Percentiles rank a stretch among this genome's conserved stretches.
Evolutionary conservation across 1,140 invertebrate genomes (phyloP).

Genomic region (Drosophila tropicalis): DNA sequence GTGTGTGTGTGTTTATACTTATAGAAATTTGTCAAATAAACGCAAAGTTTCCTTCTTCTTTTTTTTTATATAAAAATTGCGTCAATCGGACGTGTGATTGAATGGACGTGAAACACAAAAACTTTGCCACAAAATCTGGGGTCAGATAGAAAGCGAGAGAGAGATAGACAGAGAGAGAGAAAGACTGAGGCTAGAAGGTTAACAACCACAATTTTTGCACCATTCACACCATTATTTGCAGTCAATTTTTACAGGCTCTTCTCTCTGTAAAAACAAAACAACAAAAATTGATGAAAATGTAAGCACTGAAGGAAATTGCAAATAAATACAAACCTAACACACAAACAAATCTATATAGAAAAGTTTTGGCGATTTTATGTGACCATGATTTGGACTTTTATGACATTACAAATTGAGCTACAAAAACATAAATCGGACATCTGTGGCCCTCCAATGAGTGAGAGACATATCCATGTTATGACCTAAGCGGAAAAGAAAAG

Average conservation of each 20-base stretch:
- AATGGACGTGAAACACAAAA: neutral
- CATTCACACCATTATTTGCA: conserved; percentile 6
- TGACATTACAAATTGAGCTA: conserved; percentile 1
- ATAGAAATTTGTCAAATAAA: conserved; percentile 5
- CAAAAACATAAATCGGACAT: neutral
- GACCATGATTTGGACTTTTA: neutral
- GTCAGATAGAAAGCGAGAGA: too few relatives aligned
- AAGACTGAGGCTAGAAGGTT: too few relatives aligned
- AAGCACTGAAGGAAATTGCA: neutral
- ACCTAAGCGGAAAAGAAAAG: neutral
- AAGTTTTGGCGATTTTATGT: conserved; percentile 19
- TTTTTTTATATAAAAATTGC: neutral
- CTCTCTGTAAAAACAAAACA: conserved; percentile 34
- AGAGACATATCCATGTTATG: neutral
- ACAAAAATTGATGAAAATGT: conserved; percentile 1
- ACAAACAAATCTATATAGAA: conserved; percentile 39
- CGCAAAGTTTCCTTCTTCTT: conserved; percentile 1
- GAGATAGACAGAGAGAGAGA: too few relatives aligned
- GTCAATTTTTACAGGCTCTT: conserved; percentile 9
- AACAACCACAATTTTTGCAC: too few relatives aligned
- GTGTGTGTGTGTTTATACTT: neutral
- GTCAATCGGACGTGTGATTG: conserved; percentile 3
- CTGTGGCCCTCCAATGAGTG: conserved; percentile 1
- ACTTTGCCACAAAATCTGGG: neutral
- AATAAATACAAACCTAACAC: conserved; percentile 29